phyloP scores from a whole-genome alignment of 2,888 invertebrate species.

The Pollenia griseotomentosa region DNA sequence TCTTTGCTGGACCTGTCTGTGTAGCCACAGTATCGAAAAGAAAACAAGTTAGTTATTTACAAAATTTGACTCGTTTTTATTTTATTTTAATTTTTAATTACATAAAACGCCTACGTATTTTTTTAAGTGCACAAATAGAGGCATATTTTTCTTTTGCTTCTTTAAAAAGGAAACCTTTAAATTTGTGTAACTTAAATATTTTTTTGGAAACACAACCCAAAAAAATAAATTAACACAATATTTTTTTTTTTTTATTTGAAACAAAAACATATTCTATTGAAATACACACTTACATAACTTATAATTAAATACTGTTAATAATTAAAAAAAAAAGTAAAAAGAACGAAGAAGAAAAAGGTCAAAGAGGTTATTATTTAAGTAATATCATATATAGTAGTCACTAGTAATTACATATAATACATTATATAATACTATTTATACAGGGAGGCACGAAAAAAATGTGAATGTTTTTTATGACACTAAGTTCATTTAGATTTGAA shows the following conservation, averaged over 20 bases:
- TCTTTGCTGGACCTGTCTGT: no score
- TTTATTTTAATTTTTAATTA: constrained; percentile 26
- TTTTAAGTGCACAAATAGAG: not conserved
- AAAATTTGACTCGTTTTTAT: constrained; percentile 32
- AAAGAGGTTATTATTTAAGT: constrained; percentile 47
- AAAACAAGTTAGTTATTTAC: not conserved
- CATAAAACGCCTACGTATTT: constrained; percentile 57
- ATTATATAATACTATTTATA: no score
- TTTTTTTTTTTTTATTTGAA: not conserved
- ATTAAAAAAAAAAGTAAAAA: constrained; percentile 1
- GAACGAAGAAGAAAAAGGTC: not conserved
- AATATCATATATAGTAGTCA: not conserved
- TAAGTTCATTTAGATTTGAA: no score
- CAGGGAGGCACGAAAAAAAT: no score
- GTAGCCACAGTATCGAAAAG: not conserved
- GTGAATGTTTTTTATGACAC: no score
- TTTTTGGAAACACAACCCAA: constrained; percentile 18
- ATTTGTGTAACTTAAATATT: constrained; percentile 1
- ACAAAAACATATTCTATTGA: not conserved
- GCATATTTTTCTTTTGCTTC: constrained; percentile 12
- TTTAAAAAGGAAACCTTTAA: not conserved
- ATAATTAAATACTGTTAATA: constrained; percentile 31
- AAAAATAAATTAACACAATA: constrained; percentile 5
- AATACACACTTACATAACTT: not conserved
- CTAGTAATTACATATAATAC: no score